Evolutionary conservation across 1,140 invertebrate species (phyloP), one percentile per base, ranked within the genome.

Genomic region (Cecropterus lyciades): DNA sequence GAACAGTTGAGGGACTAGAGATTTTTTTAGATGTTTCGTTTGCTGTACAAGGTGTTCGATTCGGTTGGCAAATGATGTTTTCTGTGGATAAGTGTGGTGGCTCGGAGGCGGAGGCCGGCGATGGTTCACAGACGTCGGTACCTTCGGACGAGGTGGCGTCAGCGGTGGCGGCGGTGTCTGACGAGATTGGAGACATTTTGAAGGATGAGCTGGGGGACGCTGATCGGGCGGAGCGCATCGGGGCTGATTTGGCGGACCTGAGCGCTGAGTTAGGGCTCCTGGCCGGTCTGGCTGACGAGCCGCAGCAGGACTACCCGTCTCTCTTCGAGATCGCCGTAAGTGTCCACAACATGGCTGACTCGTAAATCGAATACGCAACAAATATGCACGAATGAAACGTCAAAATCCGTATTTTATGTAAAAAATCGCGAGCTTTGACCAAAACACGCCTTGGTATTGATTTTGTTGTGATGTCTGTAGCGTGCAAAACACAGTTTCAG

Each of bases 51-150:
- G 63, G 80, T 89, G 77, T 80, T 72, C 72, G 77, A 82, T 84
- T 87, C 75, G 70, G 75, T 87, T 82, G 65, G 75, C 72, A 80
- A 84, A 89, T 88, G 81, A 91, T 91, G 88, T 91, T 88, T 88
- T 88, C 88, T 14, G 79, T 86, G 80, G 84, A 85, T 79, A 88
- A 89, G 85, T 80, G 85, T 81, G 80, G 80, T 59, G 72, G 75
- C 62, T 75, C 71, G 57, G 87, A 89, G 65, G 53, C 82, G 13
- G 83, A 80, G 65, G 75, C 82, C 81, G 87, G 83, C 69, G 79
- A 64, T 68, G 76, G 73, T 43, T 73, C 79, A 55, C 84, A 80
- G 52, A 77, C 77, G 51, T 76, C 79, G 55, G 74, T 80, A 63
- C 75, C 85, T 60, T 81, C 84, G 13, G 88, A 89, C 65, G 87